Evolutionary conservation across 2,113 vertebrate species (phyloP).

Genomic region (Columba livia): DNA sequence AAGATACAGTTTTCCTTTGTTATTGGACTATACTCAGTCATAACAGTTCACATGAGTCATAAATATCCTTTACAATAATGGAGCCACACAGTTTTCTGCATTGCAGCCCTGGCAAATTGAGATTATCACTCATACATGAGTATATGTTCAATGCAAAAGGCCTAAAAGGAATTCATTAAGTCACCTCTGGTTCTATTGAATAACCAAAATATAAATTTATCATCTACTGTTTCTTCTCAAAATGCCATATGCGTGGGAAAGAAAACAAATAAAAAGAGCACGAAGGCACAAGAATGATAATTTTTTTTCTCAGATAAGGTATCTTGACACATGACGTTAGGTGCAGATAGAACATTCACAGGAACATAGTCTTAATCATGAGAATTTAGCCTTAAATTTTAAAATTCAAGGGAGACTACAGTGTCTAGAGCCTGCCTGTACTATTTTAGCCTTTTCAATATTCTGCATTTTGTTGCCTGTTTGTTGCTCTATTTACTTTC

Average conservation of each 20-base stretch:
- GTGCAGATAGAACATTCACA: not conserved
- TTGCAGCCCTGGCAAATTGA: not conserved
- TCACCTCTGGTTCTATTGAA: not conserved
- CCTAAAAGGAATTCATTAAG: not conserved
- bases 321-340: not conserved
- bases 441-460: not conserved
- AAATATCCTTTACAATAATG: not conserved
- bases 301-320: not conserved
- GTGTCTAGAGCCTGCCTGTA: not conserved
- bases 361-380: not conserved
- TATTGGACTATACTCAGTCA: not conserved
- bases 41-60: not conserved
- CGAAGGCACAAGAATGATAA: not conserved
- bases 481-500: not conserved
- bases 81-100: not conserved
- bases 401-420: not conserved
- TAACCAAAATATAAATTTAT: not conserved
- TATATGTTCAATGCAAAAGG: not conserved
- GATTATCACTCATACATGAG: not conserved
- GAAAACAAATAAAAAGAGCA: not conserved
- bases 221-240: not conserved
- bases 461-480: not conserved
- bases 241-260: not conserved
- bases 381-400: not conserved
- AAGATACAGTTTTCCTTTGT: not conserved